A percentile compares a stretch with the other conserved stretches of the same genome.
Evolutionary conservation across 2,113 vertebrate species (phyloP).

Genomic region (Labeo catla): DNA sequence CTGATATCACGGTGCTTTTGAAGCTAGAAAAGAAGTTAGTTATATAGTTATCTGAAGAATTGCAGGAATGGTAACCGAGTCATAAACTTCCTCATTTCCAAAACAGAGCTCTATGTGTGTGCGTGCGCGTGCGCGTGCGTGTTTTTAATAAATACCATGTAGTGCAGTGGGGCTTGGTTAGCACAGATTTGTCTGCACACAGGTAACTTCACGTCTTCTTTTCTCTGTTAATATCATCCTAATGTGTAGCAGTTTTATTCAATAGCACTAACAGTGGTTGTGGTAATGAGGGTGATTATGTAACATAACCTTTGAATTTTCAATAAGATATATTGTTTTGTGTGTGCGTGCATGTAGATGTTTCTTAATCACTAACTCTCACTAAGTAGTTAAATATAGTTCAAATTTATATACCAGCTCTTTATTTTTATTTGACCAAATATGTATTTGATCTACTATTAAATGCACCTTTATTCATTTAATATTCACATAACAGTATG

Average conservation of each 20-base stretch:
- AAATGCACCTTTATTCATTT: neutral
- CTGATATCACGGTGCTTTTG: neutral
- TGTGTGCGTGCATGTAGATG: neutral
- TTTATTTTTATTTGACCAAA: neutral
- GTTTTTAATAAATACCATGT: neutral
- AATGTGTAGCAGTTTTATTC: neutral
- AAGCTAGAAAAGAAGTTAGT: neutral
- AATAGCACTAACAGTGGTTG: neutral
- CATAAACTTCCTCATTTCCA: slow-evolving; percentile 1
- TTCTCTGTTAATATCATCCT: neutral
- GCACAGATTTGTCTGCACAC: neutral
- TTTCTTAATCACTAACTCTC: neutral
- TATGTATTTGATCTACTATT: neutral
- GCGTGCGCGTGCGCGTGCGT: neutral
- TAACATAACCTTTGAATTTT: neutral
- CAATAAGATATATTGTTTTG: neutral
- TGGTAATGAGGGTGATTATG: neutral
- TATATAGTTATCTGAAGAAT: neutral
- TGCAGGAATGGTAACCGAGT: neutral
- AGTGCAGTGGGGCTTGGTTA: neutral
- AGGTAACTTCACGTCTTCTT: neutral
- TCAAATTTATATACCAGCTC: neutral
- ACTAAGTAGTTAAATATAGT: neutral
- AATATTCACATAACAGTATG: neutral
- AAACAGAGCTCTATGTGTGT: no score